A percentile compares a stretch with the other conserved stretches of the same genome.
Conservation (phyloP, 2,888 invertebrate species). For the Nycteola revayana region DNA sequence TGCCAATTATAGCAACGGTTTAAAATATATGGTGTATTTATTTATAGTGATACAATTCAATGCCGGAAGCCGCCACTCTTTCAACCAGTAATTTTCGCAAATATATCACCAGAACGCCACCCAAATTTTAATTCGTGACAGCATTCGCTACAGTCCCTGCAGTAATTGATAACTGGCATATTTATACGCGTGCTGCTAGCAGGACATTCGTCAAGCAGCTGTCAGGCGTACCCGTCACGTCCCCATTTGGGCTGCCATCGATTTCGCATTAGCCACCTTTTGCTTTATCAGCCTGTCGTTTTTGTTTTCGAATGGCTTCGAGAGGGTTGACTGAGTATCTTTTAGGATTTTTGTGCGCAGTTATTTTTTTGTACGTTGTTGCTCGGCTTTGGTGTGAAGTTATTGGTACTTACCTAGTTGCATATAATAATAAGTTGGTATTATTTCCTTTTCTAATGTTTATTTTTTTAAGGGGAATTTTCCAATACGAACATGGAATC, state of each 20-base stretch:
- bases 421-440: no score
- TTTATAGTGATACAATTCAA: no score
- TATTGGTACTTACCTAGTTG: no score
- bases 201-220: slow-evolving; percentile 31
- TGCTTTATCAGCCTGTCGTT: slow-evolving; percentile 42
- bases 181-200: slow-evolving; percentile 16
- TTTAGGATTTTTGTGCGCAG: not conserved
- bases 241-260: slow-evolving; percentile 44
- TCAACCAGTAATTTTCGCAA: no score
- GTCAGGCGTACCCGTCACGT: slow-evolving; percentile 32
- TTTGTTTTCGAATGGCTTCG: slow-evolving; percentile 31
- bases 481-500: no score
- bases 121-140: slow-evolving; percentile 5
- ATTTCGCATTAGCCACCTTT: slow-evolving; percentile 65
- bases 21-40: no score
- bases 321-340: not conserved
- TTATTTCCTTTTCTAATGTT: no score
- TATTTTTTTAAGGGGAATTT: no score
- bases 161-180: slow-evolving; percentile 25
- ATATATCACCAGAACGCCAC: not conserved
- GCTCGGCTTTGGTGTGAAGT: no score
- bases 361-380: not conserved
- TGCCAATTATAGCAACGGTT: no score
- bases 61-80: no score
- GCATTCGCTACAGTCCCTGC: not conserved